phyloP scores from a whole-genome alignment of 2,113 vertebrate genomes.

The Laterallus jamaicensis region DNA sequence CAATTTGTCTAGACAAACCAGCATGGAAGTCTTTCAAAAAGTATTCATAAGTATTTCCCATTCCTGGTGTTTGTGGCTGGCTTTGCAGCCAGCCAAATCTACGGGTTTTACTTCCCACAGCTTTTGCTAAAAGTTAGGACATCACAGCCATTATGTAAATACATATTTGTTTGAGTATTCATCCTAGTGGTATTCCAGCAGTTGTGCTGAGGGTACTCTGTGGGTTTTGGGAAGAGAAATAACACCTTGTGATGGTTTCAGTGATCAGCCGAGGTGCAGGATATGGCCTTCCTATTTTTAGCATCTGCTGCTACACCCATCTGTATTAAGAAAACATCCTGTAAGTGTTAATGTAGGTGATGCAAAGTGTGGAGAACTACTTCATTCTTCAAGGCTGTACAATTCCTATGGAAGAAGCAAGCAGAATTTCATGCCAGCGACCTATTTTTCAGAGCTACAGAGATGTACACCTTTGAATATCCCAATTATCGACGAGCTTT shows the following conservation, averaged over 20 bases:
- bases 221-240: conserved; percentile 17
- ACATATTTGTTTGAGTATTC: not conserved
- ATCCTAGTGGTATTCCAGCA: not conserved
- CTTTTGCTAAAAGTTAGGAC: not conserved
- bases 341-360: not conserved
- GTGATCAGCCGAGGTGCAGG: not conserved
- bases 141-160: not conserved
- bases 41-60: not conserved
- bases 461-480: not conserved
- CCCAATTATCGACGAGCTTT: not conserved
- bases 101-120: not conserved
- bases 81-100: not conserved
- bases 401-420: not conserved
- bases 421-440: not conserved
- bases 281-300: conserved; percentile 38
- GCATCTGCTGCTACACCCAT: not conserved
- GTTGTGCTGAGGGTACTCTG: not conserved
- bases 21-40: not conserved
- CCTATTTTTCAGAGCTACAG: not conserved
- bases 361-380: not conserved
- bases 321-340: conserved; percentile 20
- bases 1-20: not conserved
- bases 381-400: not conserved
- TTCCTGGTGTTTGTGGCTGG: not conserved
- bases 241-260: not conserved